phyloP scores from a whole-genome alignment of 2,113 vertebrate genomes.

The Acanthisitta chloris region DNA sequence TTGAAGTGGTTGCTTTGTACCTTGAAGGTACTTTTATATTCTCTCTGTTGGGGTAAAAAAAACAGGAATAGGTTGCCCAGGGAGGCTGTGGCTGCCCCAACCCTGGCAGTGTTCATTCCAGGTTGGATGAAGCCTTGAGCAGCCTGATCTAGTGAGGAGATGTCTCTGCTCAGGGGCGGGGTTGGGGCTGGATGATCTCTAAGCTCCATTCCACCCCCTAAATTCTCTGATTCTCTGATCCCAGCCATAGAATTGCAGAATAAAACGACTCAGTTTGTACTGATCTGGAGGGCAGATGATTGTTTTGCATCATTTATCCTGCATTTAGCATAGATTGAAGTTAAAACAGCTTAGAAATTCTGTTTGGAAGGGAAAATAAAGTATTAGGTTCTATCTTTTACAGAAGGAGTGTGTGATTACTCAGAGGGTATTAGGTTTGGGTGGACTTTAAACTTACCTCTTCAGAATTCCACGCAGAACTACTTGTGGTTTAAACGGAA shows the following conservation, averaged over 20 bases:
- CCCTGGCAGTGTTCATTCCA: too few relatives aligned
- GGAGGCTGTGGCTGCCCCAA: too few relatives aligned
- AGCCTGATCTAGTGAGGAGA: too few relatives aligned
- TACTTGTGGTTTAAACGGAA: fast-evolving
- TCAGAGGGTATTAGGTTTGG: too few relatives aligned
- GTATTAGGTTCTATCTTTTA: fast-evolving
- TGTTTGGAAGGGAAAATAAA: not conserved
- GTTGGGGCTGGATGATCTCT: too few relatives aligned
- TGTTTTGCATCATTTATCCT: fast-evolving
- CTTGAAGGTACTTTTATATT: fast-evolving
- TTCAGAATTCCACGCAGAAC: fast-evolving
- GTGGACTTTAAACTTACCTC: too few relatives aligned
- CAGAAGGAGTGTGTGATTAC: too few relatives aligned
- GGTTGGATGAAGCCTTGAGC: too few relatives aligned
- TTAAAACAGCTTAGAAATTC: not conserved
- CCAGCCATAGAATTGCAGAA: fast-evolving
- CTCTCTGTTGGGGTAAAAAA: fast-evolving
- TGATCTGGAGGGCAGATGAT: not conserved
- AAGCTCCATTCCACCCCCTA: too few relatives aligned
- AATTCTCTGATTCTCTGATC: too few relatives aligned
- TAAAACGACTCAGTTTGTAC: fast-evolving
- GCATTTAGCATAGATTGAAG: fast-evolving
- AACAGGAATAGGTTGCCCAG: too few relatives aligned
- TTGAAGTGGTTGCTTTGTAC: not conserved
- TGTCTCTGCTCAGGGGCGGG: too few relatives aligned